Base-by-base conservation (phyloP, 2,797 vertebrate species). In the Parauchenoglanis punctatus region DNA sequence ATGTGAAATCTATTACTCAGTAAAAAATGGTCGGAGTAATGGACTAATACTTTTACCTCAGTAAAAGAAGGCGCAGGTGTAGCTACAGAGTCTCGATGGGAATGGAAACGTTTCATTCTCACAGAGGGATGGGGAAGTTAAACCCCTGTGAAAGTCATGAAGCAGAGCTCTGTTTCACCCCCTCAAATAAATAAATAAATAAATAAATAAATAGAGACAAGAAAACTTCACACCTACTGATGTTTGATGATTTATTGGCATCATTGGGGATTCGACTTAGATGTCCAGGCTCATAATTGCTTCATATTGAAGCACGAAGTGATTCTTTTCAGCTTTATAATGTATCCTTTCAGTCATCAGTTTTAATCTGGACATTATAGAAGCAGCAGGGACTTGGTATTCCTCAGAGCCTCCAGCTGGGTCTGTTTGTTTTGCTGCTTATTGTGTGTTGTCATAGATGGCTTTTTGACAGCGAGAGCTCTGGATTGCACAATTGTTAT, bases 311-410 rank as follows among this genome's bases (percentile, higher is more conserved):
- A 82, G 83, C 85, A 54, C 56, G 85, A 87, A 86, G 73, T 72
- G 52, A 7, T 84, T 86, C 73, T 67, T 85, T 84, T 67, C 40
- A 31, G 80, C 67, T n/a, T 76, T 68, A 75, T 88, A 75, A 59
- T 70, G 80, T 81, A 81, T 83, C 83, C 72, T 88, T 90, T 90
- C 87, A 73, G 87, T 56, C 89, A 84, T 18, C 83, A 76, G 58
- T 88, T 89, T 87, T 88, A 88, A 88, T 90, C 90, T 89, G 61
- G 81, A 88, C 86, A 89, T 88, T 88, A 89, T 86, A 54, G 40
- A 80, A 87, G 83, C 90, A 81, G 89, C 87, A 85, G 90, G 89
- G 56, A 87, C 35, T 49, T 44, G 17, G 31, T 63, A 78, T 73
- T 86, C 73, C 80, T 78, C 85, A 44, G 28, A 84, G 84, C 89